Base-by-base conservation (phyloP, 1,140 invertebrate species). In the Chironomus striatipennis region DNA sequence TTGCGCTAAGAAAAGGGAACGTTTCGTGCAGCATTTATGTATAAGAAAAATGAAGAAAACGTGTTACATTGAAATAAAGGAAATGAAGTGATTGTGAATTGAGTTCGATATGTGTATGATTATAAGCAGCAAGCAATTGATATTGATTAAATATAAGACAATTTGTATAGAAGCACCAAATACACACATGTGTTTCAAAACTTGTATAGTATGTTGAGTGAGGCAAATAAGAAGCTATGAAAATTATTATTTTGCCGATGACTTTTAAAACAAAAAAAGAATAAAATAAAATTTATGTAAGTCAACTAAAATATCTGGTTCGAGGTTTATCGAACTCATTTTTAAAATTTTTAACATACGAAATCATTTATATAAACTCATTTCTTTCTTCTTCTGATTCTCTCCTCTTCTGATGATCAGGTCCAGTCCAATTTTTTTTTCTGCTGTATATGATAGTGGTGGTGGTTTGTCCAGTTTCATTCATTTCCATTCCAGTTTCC, bases 381-480 rank as follows among this genome's bases (percentile, higher is more conserved):
- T 57, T 57, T 15, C 43, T n/a, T 57, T 57, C 47, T n/a, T 57
- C 47, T 57, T 57, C 47, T n/a, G 12, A 57, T 34, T 34, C 24
- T 34, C 24, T 34, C 24, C 24, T 34, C 24, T 34, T 34, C 24
- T 34, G 24, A 34, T 34, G 24, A 34, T 34, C 24, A 34, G 24
- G 24, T 34, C 24, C 24, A 34, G 24, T 34, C 24, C 24, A 34
- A 34, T 34, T 34, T 34, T 34, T 34, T 34, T 34, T 34, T 5
- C 5, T 34, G 24, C 5, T 2, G 8, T 12, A 7, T 47, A 47
- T 47, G 47, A 57, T 15, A n/a, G n/a, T 57, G n/a, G 47, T 57
- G 47, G 47, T 57, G 47, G 47, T 57, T 57, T 57, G 47, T 57
- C 47, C 47, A 57, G 47, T 57, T 57, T 57, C 47, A 57, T 57